Conservation (phyloP, 2,888 invertebrate species). For the Lepidocyrtoides sp. region DNA sequence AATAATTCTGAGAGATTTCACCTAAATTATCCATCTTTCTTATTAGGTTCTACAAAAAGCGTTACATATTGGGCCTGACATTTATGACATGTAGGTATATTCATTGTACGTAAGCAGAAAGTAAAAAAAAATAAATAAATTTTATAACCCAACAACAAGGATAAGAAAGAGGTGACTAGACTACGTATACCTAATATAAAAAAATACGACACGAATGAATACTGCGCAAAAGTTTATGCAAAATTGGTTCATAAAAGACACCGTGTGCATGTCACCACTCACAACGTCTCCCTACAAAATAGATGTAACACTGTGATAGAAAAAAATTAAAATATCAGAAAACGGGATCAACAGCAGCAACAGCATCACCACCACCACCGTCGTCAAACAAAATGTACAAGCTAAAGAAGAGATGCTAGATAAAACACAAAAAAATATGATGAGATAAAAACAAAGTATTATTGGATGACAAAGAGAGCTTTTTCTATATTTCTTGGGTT, state of each 20-base stretch:
- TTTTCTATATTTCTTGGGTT: conserved; percentile 23
- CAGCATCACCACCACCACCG: background rate
- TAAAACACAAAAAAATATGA: conserved; percentile 1
- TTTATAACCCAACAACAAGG: background rate
- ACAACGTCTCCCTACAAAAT: background rate
- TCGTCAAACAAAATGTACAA: background rate
- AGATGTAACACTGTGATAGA: background rate
- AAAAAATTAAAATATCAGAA: background rate
- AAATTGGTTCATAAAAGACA: background rate
- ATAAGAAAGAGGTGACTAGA: too few relatives aligned
- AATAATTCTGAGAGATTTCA: background rate
- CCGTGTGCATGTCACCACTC: conserved; percentile 27
- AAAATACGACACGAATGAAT: background rate
- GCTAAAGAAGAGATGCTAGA: background rate
- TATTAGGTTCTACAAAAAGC: background rate
- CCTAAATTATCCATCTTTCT: background rate
- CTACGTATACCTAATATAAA: too few relatives aligned
- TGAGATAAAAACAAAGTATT: conserved; percentile 52
- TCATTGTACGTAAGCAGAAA: too few relatives aligned
- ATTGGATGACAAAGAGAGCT: conserved; percentile 37
- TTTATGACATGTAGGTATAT: background rate
- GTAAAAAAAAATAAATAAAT: background rate
- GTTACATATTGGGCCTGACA: background rate
- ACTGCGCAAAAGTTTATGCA: background rate
- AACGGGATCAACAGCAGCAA: conserved; percentile 15